Percentiles rank a stretch among this genome's conserved stretches.
These are phyloP conservation scores for Sorex fumeus DNA, from an alignment of 2,113 vertebrate genomes.

Conservation along the genomic window DNA sequence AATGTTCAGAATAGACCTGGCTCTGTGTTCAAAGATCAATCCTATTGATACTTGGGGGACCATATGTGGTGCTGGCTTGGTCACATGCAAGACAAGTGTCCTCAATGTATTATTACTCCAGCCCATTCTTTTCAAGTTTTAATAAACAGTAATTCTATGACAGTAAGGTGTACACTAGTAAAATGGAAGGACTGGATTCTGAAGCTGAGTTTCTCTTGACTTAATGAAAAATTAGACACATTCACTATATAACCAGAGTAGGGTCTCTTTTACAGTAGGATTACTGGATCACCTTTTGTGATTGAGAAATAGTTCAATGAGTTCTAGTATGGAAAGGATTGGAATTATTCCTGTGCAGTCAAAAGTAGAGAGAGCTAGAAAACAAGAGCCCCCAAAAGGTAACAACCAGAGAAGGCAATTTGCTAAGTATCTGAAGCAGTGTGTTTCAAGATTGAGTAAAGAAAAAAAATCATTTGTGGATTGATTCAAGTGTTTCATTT, in stretches of 20 bases:
- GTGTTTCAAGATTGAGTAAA: background rate
- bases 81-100: no score
- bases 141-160: background rate
- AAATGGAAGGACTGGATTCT: background rate
- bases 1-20: no score
- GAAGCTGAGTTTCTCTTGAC: conserved; percentile 16
- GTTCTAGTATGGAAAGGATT: background rate
- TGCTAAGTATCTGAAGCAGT: conserved; percentile 10
- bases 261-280: no score
- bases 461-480: background rate
- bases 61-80: no score
- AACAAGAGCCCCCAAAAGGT: background rate
- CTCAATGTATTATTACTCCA: no score
- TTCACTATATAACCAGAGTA: background rate
- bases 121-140: no score
- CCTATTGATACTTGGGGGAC: no score
- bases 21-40: no score
- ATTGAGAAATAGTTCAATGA: background rate
- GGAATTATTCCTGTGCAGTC: background rate
- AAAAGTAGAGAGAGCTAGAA: background rate
- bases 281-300: background rate
- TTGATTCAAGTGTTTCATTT: conserved; percentile 15
- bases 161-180: conserved; percentile 3
- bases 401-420: background rate
- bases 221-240: background rate